These are phyloP conservation scores for Sycophaga agraensis DNA, from an alignment of 1,140 invertebrate genomes.

Conservation along the genomic window DNA sequence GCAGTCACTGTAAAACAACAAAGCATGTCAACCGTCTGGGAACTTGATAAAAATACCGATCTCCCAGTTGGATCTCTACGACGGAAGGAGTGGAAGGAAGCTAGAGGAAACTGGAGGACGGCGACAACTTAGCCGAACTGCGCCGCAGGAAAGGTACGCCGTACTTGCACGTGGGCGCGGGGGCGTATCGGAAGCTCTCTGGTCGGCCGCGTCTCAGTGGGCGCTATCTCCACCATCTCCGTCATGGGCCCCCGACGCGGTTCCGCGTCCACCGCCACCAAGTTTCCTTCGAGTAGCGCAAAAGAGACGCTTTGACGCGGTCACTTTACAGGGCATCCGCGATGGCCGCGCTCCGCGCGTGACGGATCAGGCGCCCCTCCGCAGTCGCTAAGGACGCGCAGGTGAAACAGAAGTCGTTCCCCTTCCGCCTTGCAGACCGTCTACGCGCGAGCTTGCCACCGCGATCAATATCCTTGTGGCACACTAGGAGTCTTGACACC, in stretches of 20 bases:
- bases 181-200: no score
- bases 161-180: no score
- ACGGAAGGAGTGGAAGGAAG: no score
- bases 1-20: no score
- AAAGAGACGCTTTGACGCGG: conserved; percentile 25
- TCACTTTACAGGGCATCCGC: conserved; percentile 4
- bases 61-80: no score
- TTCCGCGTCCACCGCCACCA: neutral
- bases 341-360: neutral
- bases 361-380: conserved; percentile 26
- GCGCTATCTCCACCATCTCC: neutral
- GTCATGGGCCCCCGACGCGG: neutral
- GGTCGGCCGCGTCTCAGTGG: neutral
- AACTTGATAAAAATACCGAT: no score
- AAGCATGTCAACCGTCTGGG: no score
- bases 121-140: neutral
- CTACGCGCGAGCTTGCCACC: no score
- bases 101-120: no score
- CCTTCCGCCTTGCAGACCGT: no score
- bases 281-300: neutral
- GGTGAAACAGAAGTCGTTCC: conserved; percentile 45
- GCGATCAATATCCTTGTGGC: conserved; percentile 54
- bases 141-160: no score
- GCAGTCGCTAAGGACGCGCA: conserved; percentile 39
- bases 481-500: conserved; percentile 46